Evolutionary conservation across 1,140 invertebrate species (phyloP).

Genomic region (Drosophila parvula): DNA sequence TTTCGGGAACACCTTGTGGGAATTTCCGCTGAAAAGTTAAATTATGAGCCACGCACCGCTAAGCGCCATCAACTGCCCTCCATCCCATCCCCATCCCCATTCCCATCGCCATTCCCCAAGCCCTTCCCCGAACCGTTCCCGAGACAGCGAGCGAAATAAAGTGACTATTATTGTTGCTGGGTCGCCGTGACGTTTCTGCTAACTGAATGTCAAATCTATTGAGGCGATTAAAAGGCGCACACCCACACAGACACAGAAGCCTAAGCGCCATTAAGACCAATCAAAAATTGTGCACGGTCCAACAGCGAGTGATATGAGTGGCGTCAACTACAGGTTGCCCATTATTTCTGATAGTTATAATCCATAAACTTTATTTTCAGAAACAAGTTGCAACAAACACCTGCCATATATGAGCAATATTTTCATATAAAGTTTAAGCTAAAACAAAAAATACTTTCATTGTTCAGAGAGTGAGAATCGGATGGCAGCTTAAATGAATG

Average conservation of each 20-base stretch:
- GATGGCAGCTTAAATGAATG: neutral
- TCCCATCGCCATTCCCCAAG: neutral
- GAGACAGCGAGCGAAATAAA: conserved; percentile 26
- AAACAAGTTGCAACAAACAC: neutral
- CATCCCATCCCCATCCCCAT: neutral
- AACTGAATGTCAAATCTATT: conserved; percentile 82
- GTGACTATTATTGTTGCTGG: conserved; percentile 23
- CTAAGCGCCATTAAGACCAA: conserved; percentile 67
- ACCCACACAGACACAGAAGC: conserved; percentile 23
- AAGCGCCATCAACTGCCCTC: conserved; percentile 37
- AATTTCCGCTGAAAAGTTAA: conserved; percentile 67
- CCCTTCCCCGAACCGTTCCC: conserved; percentile 5
- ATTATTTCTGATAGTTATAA: neutral
- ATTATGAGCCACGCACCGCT: conserved; percentile 68
- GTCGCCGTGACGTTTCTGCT: conserved; percentile 42
- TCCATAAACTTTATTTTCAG: too few species aligned
- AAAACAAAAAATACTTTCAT: neutral
- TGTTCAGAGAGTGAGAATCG: neutral
- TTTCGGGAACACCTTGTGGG: conserved; percentile 58
- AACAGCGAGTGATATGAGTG: neutral
- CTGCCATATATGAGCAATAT: too few species aligned
- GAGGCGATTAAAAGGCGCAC: conserved; percentile 60
- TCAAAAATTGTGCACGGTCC: conserved; percentile 50
- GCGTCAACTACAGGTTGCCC: conserved; percentile 10
- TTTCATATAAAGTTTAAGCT: neutral